Percentiles rank a stretch among this genome's conserved stretches.
Evolutionary conservation across 2,888 invertebrate species (phyloP).

Genomic region (Nephrotoma flavescens): DNA sequence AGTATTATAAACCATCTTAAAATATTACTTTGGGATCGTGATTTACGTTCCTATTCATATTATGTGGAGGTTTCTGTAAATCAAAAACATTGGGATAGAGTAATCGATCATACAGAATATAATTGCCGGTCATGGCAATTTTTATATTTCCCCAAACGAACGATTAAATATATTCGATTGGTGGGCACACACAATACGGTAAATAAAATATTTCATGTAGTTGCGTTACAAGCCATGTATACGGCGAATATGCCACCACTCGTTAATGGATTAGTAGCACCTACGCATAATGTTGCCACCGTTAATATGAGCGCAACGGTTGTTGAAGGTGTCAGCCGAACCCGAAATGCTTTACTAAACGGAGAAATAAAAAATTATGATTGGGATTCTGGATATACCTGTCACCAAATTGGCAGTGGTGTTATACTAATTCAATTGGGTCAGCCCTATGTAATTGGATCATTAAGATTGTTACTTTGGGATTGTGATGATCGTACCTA

Average conservation of each 20-base stretch:
- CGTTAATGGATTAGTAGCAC: constrained; percentile 61
- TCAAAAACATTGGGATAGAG: constrained; percentile 85
- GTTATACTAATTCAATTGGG: constrained; percentile 88
- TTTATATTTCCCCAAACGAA: constrained; percentile 78
- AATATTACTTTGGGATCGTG: constrained; percentile 88
- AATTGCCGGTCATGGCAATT: constrained; percentile 95
- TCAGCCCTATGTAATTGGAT: constrained; percentile 87
- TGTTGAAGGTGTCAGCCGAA: constrained; percentile 88
- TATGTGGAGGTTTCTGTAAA: constrained; percentile 76
- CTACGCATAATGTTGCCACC: constrained; percentile 83
- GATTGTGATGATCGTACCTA: constrained; percentile 93
- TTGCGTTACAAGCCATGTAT: constrained; percentile 81
- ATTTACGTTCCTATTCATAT: constrained; percentile 48
- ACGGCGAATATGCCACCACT: constrained; percentile 61
- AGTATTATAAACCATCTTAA: constrained; percentile 89
- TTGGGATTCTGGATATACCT: constrained; percentile 98
- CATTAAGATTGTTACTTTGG: constrained; percentile 87
- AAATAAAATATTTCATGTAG: constrained; percentile 89
- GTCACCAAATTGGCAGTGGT: constrained; percentile 90
- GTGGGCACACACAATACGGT: constrained; percentile 92
- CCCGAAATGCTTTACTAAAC: constrained; percentile 87
- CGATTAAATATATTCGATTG: constrained; percentile 68
- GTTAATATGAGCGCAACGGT: constrained; percentile 81
- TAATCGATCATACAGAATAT: constrained; percentile 84
- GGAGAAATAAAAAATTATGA: constrained; percentile 91